These are phyloP conservation scores for Nemurella pictetii DNA, from an alignment of 2,888 invertebrate genomes.

Conservation along the genomic window DNA sequence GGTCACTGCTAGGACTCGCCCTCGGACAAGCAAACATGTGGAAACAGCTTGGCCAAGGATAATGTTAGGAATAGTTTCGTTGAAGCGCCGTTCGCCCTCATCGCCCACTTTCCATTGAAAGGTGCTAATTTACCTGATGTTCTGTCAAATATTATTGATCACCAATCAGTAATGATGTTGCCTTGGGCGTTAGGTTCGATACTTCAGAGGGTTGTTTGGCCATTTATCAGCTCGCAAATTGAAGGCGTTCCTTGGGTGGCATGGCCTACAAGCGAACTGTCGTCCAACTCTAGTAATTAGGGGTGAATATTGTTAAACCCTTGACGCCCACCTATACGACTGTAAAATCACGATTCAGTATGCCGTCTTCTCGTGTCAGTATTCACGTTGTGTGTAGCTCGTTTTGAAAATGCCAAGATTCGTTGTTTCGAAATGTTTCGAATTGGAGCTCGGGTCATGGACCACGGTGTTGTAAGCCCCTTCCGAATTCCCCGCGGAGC, in stretches of 20 bases:
- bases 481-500: not conserved
- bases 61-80: constrained; percentile 21
- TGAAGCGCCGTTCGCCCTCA: not conserved
- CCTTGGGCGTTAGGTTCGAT: constrained; percentile 27
- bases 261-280: not conserved
- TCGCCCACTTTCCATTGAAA: constrained; percentile 32
- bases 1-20: not conserved
- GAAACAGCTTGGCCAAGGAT: not conserved
- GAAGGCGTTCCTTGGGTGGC: constrained; percentile 17
- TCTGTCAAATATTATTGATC: constrained; percentile 43
- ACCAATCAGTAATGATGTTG: constrained; percentile 37
- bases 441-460: not conserved
- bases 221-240: constrained; percentile 36
- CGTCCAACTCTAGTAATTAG: constrained; percentile 36
- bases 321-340: not conserved
- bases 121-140: constrained; percentile 42
- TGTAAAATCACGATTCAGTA: not conserved
- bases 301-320: constrained; percentile 16
- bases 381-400: not conserved
- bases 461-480: not conserved
- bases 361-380: not conserved
- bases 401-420: not conserved
- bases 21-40: not conserved
- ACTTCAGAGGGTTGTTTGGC: constrained; percentile 23
- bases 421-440: no score